A percentile compares a stretch with the other conserved stretches of the same genome.
phyloP scores from a whole-genome alignment of 2,113 vertebrate species.

The Dermatemys mawii region DNA sequence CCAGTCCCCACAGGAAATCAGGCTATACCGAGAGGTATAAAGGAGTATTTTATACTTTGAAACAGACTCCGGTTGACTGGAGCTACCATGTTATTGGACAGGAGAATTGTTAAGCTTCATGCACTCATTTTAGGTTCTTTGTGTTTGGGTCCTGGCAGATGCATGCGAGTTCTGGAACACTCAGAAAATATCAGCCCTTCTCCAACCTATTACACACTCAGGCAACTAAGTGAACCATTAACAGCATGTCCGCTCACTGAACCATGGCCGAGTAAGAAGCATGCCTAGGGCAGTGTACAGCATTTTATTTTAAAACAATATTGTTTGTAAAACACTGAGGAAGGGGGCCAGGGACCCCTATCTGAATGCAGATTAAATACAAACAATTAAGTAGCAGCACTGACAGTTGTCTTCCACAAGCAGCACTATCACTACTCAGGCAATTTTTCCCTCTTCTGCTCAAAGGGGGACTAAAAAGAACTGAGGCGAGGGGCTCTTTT shows the following conservation, averaged over 20 bases:
- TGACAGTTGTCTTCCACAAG: background rate
- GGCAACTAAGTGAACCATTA: rapidly evolving
- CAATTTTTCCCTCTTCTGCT: background rate
- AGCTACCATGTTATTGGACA: rapidly evolving
- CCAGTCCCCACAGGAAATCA: background rate
- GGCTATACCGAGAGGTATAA: no score
- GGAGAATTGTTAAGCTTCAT: background rate
- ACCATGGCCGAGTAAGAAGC: rapidly evolving
- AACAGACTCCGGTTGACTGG: background rate
- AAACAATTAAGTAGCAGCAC: background rate
- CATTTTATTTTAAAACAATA: rapidly evolving
- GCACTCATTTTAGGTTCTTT: background rate
- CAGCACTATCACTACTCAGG: no score
- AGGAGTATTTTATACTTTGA: background rate
- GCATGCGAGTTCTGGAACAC: rapidly evolving
- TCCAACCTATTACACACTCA: rapidly evolving
- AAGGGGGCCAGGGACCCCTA: background rate
- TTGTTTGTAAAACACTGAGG: background rate
- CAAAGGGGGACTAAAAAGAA: background rate
- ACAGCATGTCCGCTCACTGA: background rate
- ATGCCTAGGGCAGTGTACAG: rapidly evolving
- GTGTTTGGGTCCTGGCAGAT: rapidly evolving
- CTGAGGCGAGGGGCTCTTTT: background rate
- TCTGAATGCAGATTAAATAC: background rate
- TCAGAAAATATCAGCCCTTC: background rate